Evolutionary conservation across 2,113 vertebrate genomes (phyloP), one percentile per base, ranked within the genome.

Genomic region (Neogale vison): DNA sequence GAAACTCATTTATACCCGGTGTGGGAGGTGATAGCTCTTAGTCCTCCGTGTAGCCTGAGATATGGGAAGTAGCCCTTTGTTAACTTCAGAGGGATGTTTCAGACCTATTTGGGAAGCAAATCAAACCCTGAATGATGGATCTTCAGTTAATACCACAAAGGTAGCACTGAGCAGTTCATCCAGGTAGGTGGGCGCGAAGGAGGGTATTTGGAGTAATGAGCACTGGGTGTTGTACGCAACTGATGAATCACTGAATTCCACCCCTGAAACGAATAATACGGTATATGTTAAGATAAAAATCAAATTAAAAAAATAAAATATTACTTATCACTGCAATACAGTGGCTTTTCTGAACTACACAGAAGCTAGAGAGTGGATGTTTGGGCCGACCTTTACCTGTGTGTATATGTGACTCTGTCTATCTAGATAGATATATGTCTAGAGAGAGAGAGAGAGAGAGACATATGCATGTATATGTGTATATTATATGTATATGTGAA

Each of bases 301-400:
- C 20, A 69, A n/a, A n/a, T 69, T 21, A 36, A 36, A 69, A n/a
- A n/a, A 69, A 69, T 63, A 81, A 47, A 72, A 61, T 42, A 47
- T 29, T 12, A 13, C 23, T 55, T 3, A 31, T 24, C 63, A 26
- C 14, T 42, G 3, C 8, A 11, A 3, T 26, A 0, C 21, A 2
- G 0, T 29, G 45, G 34, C 42, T 95, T 65, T 84, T 79, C 55
- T 71, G 9, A 90, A 52, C 24, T n/a, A 39, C 7, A 29, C 12
- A 52, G 65, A 29, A 39, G 36, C 26, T 55, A 9, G 4, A 39
- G 6, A 34, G 55, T 57, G 2, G 5, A 20, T 39, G 3, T 26
- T 47, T 31, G 18, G 31, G 31, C 47, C 31, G 50, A 59, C 5
- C 65, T 29, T 81, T 24, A 13, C 23, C 26, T 34, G 13, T n/a